phyloP scores from a whole-genome alignment of 2,888 invertebrate species.

The Zonitis immaculata region DNA sequence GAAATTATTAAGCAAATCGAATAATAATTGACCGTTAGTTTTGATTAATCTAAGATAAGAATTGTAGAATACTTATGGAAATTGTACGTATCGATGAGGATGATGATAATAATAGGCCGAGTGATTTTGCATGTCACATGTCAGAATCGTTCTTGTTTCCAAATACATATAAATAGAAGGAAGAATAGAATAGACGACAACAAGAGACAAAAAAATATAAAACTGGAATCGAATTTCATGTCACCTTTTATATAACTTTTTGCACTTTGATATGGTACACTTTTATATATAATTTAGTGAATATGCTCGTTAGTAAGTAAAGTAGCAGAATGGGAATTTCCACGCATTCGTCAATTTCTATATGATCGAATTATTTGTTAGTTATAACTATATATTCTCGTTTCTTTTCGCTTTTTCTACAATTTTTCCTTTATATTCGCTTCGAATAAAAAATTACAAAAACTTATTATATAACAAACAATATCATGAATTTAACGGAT shows the following conservation, averaged over 20 bases:
- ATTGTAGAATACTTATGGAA: background rate
- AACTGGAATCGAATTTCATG: constrained; percentile 23
- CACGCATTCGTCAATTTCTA: background rate
- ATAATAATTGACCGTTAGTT: constrained; percentile 14
- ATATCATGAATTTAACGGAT: background rate
- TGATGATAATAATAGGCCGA: background rate
- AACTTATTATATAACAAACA: background rate
- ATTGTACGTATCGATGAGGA: constrained; percentile 5
- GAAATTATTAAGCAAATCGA: too few relatives aligned
- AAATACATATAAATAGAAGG: too few relatives aligned
- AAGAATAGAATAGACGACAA: too few relatives aligned
- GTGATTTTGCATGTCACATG: constrained; percentile 22
- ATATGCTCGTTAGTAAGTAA: constrained; percentile 25
- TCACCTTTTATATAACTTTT: constrained; percentile 25
- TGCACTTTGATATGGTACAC: constrained; percentile 29
- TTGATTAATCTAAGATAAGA: background rate
- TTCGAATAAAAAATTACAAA: too few relatives aligned
- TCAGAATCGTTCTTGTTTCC: constrained; percentile 16
- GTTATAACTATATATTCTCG: too few relatives aligned
- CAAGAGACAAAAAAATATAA: background rate
- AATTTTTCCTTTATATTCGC: too few relatives aligned
- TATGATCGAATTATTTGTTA: background rate
- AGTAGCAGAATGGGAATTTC: background rate
- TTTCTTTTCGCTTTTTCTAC: too few relatives aligned
- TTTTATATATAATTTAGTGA: constrained; percentile 30